phyloP scores from a whole-genome alignment of 2,888 invertebrate genomes.

The Nipponacmea schrenckii region DNA sequence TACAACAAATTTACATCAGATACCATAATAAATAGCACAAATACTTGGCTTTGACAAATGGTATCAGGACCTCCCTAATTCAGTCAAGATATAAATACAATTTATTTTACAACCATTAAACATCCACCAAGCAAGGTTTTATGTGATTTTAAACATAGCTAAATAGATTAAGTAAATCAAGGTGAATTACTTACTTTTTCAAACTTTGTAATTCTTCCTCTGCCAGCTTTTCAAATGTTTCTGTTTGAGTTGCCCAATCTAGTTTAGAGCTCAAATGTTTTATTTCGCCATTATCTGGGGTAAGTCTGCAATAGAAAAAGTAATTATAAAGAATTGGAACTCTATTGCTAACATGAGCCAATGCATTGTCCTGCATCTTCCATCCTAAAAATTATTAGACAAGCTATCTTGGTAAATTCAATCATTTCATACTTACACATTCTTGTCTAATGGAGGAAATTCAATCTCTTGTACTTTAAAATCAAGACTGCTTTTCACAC shows the following conservation, averaged over 20 bases:
- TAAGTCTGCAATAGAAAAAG: conserved; percentile 6
- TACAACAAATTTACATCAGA: not conserved
- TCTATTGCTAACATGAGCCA: not conserved
- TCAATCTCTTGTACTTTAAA: not conserved
- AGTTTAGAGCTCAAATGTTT: not conserved
- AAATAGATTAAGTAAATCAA: not conserved
- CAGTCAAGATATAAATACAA: no score
- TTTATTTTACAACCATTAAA: no score
- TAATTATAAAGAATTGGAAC: not conserved
- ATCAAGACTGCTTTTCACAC: not conserved
- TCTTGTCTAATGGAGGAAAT: not conserved
- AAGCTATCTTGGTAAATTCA: no score
- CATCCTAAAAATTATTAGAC: no score
- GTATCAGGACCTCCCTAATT: no score
- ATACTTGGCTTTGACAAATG: not conserved
- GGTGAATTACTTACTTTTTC: conserved; percentile 9
- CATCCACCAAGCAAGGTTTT: no score
- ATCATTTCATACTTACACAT: not conserved
- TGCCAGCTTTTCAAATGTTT: conserved; percentile 17
- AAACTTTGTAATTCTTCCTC: conserved; percentile 13
- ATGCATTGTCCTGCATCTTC: not conserved
- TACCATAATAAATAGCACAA: not conserved
- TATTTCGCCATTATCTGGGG: not conserved
- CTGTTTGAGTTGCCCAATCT: conserved; percentile 14
- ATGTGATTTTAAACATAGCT: no score